Evolutionary conservation across 2,797 vertebrate species (phyloP), one percentile per base, ranked within the genome.

Genomic region (Semotilus atromaculatus): DNA sequence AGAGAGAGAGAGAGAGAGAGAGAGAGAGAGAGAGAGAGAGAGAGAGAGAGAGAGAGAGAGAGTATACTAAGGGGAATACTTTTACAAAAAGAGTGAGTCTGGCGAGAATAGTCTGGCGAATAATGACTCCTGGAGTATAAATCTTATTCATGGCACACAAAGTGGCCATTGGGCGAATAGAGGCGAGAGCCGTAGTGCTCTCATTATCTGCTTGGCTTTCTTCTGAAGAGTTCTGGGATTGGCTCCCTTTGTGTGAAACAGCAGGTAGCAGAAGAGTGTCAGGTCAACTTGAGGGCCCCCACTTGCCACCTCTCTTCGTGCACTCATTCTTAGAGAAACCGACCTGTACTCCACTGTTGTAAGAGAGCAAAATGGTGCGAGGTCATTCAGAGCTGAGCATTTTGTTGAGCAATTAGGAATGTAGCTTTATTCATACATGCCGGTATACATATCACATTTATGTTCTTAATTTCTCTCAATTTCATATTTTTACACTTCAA

Each of bases 231-330:
- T 88, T 90, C 90, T 84, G 83, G 93, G 91, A 86, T 92, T 92
- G 93, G 92, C 90, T 85, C 89, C 85, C 89, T 94, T 96, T 96
- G 95, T 96, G 91, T 79, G 29, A 88, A 96, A 91, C 96, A 96
- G 96, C 95, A 96, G 96, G 96, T 95, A 95, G 94, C 93, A 62
- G 76, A 84, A 92, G 93, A 95, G 91, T 93, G 93, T 93, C 91
- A 93, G 95, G 95, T 96, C 96, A 96, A 92, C 93, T 92, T 89
- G 7, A 77, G 91, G 90, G 91, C 77, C 92, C 87, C 76, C 83
- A 74, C 83, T 86, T 80, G 74, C 77, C 86, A 81, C 86, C 85
- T 86, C 77, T 88, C 66, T 77, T 48, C 77, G 34, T 60, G 55
- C 40, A 62, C 62, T 73, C 71, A 80, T 89, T 92, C 92, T 92